A percentile compares a stretch with the other conserved stretches of the same genome.
Conservation (phyloP, 2,888 invertebrate genomes). For the Nycteola revayana region DNA sequence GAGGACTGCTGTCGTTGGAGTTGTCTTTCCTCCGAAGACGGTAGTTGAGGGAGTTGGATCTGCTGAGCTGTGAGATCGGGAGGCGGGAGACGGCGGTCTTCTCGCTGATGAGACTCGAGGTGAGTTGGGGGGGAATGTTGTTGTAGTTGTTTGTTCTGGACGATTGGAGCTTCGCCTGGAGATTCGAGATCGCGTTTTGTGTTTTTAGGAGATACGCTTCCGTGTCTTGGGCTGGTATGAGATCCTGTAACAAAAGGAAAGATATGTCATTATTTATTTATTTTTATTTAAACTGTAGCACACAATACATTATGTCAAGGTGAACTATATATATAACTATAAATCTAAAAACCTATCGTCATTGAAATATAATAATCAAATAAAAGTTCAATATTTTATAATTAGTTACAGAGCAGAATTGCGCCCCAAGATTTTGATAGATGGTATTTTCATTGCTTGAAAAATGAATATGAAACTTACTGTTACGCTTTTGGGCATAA, state of each 20-base stretch:
- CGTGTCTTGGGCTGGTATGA: conserved; percentile 75
- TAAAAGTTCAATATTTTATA: no score
- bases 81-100: conserved; percentile 70
- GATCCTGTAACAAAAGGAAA: conserved; percentile 65
- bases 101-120: conserved; percentile 70
- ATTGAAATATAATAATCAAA: no score
- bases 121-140: conserved; percentile 61
- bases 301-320: no score
- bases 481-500: no score
- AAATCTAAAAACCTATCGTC: no score
- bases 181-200: conserved; percentile 82
- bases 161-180: conserved; percentile 81
- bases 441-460: no score
- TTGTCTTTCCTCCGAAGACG: conserved; percentile 63
- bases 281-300: no score
- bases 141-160: conserved; percentile 53
- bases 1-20: conserved; percentile 66
- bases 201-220: conserved; percentile 82
- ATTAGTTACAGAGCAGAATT: no score
- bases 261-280: no score
- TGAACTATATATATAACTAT: no score
- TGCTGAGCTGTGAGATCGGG: conserved; percentile 69
- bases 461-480: no score
- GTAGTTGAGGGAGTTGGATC: conserved; percentile 76
- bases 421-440: no score